Percentiles rank a stretch among this genome's conserved stretches.
Evolutionary conservation across 2,888 invertebrate genomes (phyloP).

Genomic region (Gymnosoma rotundatum): DNA sequence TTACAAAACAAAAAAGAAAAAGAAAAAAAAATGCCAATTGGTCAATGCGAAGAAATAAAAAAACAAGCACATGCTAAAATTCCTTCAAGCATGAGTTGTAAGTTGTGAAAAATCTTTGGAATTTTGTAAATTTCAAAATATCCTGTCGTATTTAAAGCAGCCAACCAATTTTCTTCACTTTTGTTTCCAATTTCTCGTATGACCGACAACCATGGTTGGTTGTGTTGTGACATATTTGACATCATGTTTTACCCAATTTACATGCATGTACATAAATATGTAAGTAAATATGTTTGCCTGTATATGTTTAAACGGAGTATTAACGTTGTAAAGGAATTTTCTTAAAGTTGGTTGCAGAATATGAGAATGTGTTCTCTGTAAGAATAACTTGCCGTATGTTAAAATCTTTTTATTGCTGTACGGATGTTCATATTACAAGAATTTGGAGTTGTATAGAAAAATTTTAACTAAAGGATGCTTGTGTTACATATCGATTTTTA

Average conservation of each 20-base stretch:
- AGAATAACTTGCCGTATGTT: conserved; percentile 54
- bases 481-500: conserved; percentile 68
- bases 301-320: background rate
- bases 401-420: conserved; percentile 27
- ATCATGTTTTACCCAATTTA: conserved; percentile 3
- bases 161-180: conserved; percentile 26
- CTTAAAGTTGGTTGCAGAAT: background rate
- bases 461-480: conserved; percentile 32
- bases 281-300: background rate
- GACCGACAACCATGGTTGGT: conserved; percentile 2
- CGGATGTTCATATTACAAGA: background rate
- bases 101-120: conserved; percentile 54
- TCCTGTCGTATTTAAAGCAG: conserved; percentile 44
- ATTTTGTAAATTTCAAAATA: conserved; percentile 55
- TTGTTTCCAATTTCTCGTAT: background rate
- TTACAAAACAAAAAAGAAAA: too few species aligned
- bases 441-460: conserved; percentile 2
- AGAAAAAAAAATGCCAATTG: conserved; percentile 5
- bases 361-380: background rate
- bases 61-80: background rate
- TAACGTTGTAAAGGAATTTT: background rate
- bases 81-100: conserved; percentile 35
- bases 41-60: background rate
- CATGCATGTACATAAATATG: background rate
- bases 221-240: conserved; percentile 37